These are phyloP conservation scores for Horisme vitalbata DNA, from an alignment of 2,888 invertebrate genomes.

Conservation along the genomic window DNA sequence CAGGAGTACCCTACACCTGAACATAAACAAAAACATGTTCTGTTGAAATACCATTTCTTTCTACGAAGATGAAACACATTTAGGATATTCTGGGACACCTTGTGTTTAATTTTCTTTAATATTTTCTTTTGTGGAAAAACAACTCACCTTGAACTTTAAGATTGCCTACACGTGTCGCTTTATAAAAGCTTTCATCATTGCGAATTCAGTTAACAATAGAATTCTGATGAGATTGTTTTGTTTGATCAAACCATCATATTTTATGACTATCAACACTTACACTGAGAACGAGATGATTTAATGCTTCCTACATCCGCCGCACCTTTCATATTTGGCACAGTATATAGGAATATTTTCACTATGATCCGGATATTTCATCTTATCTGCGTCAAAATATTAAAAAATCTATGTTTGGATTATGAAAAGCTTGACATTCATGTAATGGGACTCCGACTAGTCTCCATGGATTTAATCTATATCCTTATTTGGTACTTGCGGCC, in stretches of 20 bases:
- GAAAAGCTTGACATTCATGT: too few species aligned
- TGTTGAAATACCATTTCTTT: too few species aligned
- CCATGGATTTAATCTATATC: too few species aligned
- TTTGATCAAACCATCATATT: not conserved
- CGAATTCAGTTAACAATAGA: conserved; percentile 5
- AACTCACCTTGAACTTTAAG: not conserved
- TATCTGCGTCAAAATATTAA: too few species aligned
- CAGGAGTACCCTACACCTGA: too few species aligned
- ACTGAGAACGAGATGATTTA: conserved; percentile 20
- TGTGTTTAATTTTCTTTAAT: not conserved
- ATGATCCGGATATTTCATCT: too few species aligned
- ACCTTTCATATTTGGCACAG: conserved; percentile 16
- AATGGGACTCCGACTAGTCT: too few species aligned
- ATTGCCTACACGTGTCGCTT: conserved; percentile 12
- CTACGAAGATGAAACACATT: too few species aligned
- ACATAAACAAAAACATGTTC: too few species aligned
- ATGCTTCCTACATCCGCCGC: conserved; percentile 18
- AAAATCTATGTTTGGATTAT: too few species aligned
- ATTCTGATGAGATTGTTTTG: conserved; percentile 6
- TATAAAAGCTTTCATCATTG: conserved; percentile 6
- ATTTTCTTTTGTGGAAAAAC: not conserved
- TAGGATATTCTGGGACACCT: too few species aligned
- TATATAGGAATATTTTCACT: not conserved
- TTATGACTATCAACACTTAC: not conserved
- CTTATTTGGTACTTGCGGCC: too few species aligned